A percentile compares a stretch with the other conserved stretches of the same genome.
These are phyloP conservation scores for Periophthalmus modestus DNA, from an alignment of 2,113 vertebrate genomes.

Conservation along the genomic window DNA sequence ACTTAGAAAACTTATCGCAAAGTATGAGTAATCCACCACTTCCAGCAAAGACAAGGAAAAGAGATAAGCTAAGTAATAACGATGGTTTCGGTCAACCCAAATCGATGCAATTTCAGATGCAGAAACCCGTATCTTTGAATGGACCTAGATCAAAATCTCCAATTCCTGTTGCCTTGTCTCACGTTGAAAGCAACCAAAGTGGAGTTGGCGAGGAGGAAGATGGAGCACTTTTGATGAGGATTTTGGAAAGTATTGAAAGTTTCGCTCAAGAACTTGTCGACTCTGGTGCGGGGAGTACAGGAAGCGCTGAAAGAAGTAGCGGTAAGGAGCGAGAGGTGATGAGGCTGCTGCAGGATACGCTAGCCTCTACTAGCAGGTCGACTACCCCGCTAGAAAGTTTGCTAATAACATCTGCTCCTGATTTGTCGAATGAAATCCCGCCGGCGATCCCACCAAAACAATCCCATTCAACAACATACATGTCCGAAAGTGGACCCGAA, in stretches of 20 bases:
- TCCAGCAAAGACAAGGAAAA: constrained; percentile 71
- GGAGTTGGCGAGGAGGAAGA: constrained; percentile 85
- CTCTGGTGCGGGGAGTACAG: constrained; percentile 86
- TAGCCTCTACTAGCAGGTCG: constrained; percentile 80
- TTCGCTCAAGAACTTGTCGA: constrained; percentile 98
- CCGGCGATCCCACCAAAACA: constrained; percentile 52
- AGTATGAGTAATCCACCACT: constrained; percentile 85
- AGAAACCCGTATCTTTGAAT: constrained; percentile 71
- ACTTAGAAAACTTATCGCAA: constrained; percentile 95
- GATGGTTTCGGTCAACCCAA: constrained; percentile 46
- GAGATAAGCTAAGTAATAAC: constrained; percentile 36
- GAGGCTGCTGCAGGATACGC: constrained; percentile 93
- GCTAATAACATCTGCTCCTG: constrained; percentile 13
- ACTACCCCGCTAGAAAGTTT: constrained; percentile 61
- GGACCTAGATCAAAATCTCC: constrained; percentile 44
- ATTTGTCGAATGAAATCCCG: constrained; percentile 29
- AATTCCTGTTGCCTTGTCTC: constrained; percentile 15
- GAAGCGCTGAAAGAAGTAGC: constrained; percentile 79
- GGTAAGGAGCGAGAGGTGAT: constrained; percentile 93
- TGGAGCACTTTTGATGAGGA: constrained; percentile 87
- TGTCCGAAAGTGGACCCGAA: constrained; percentile 31
- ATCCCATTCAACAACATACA: constrained; percentile 19
- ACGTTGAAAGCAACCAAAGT: constrained; percentile 63
- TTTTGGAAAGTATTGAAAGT: constrained; percentile 96
- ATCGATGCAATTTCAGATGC: constrained; percentile 56